phyloP scores from a whole-genome alignment of 2,888 invertebrate species.

The Argyresthia goedartella region DNA sequence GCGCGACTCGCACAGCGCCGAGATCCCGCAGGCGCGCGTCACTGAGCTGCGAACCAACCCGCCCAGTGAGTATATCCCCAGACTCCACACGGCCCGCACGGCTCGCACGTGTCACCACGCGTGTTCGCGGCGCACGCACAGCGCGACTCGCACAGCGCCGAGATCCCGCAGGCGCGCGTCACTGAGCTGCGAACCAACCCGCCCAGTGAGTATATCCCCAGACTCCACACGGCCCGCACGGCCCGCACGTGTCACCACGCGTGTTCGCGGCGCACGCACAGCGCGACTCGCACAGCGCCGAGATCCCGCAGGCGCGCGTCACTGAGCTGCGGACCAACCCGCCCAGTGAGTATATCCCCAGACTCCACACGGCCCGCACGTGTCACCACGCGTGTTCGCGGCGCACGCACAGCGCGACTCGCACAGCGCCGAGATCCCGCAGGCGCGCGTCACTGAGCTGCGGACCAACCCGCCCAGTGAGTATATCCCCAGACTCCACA shows the following conservation, averaged over 20 bases:
- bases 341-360: conserved; percentile 29
- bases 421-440: conserved; percentile 74
- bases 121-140: conserved; percentile 73
- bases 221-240: conserved; percentile 5
- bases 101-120: conserved; percentile 32
- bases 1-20: conserved; percentile 74
- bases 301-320: conserved; percentile 67
- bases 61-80: conserved; percentile 30
- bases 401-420: conserved; percentile 75
- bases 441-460: conserved; percentile 57
- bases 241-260: conserved; percentile 27
- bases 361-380: conserved; percentile 17
- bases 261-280: conserved; percentile 73
- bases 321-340: conserved; percentile 46
- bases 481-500: too few species aligned
- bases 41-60: conserved; percentile 45
- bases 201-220: conserved; percentile 24
- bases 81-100: too few species aligned
- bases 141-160: conserved; percentile 73
- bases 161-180: conserved; percentile 67
- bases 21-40: conserved; percentile 67
- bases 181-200: conserved; percentile 46
- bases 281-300: conserved; percentile 73
- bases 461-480: conserved; percentile 38
- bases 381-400: conserved; percentile 50